Conservation (phyloP, 2,113 vertebrate species). For the Astatotilapia flaviijosephi region DNA sequence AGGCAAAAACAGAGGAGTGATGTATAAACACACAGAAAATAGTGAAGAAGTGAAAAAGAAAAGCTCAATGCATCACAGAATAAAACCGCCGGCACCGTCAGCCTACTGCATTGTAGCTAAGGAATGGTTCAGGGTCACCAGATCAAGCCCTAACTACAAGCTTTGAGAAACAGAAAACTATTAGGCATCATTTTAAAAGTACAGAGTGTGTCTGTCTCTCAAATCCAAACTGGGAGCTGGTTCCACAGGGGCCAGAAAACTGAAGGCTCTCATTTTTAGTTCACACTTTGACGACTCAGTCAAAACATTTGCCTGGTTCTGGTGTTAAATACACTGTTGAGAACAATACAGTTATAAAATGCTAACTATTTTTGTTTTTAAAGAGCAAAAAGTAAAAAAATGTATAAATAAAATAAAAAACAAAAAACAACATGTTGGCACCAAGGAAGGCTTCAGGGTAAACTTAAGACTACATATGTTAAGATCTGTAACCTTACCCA, state of each 20-base stretch:
- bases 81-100: not conserved
- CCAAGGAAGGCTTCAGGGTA: not conserved
- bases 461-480: not conserved
- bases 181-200: not conserved
- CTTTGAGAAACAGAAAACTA: not conserved
- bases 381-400: not conserved
- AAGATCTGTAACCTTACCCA: conserved; percentile 46
- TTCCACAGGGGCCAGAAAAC: not conserved
- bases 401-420: not conserved
- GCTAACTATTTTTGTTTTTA: not conserved
- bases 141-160: not conserved
- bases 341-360: not conserved
- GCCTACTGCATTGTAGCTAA: not conserved
- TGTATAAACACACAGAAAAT: not conserved
- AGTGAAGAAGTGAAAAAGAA: not conserved
- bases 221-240: not conserved
- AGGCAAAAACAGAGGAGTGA: not conserved
- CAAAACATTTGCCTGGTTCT: not conserved
- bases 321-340: not conserved
- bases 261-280: not conserved
- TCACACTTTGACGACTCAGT: not conserved
- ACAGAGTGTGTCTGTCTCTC: not conserved
- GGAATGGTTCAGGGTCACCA: not conserved
- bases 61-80: not conserved
- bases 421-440: not conserved